Evolutionary conservation across 2,113 vertebrate species (phyloP), one percentile per base, ranked within the genome.

Genomic region (Paramisgurnus dabryanus): DNA sequence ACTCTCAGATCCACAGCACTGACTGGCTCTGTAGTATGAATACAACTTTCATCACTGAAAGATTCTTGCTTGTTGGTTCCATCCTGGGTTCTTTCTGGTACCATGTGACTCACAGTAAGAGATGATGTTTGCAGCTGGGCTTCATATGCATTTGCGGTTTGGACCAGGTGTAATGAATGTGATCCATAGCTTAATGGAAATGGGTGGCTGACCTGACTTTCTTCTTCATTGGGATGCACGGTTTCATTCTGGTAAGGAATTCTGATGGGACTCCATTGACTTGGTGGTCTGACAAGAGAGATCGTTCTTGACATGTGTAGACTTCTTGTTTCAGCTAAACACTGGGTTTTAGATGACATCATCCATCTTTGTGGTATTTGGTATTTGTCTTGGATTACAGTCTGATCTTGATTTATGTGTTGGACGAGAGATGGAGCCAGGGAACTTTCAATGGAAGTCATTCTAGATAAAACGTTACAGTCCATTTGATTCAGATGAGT

Each of bases 341-440:
- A 70, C 27, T 70, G 53, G 70, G 40, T 60, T 73, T 73, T 55
- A 61, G 41, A 61, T 27, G 71, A 4, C 57, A 61, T 58, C 55
- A 58, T 13, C 9, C 6, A 27, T 61, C 11, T 45, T 47, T 74
- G 71, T 15, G 39, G 6, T 45, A 17, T 61, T 45, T 22, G 67
- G 22, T 47, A 12, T 61, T 15, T 61, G n/a, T 8, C n/a, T 27
- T 12, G 34, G 8, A 58, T 57, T 17, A 27, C 18, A 49, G 15
- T 17, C 13, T 74, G 53, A 74, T 74, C 11, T 10, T 61, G 55
- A 74, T 45, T 74, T 61, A 61, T 15, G 57, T 61, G 39, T 61
- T 57, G 69, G 50, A 34, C 18, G 50, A 72, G 3, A 15, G 39
- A 7, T 53, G 47, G 47, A 70, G 68, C 7, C 17, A 27, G 68